Percentiles rank a stretch among this genome's conserved stretches.
These are phyloP conservation scores for Camponotus floridanus DNA, from an alignment of 1,140 invertebrate species.

Conservation along the genomic window DNA sequence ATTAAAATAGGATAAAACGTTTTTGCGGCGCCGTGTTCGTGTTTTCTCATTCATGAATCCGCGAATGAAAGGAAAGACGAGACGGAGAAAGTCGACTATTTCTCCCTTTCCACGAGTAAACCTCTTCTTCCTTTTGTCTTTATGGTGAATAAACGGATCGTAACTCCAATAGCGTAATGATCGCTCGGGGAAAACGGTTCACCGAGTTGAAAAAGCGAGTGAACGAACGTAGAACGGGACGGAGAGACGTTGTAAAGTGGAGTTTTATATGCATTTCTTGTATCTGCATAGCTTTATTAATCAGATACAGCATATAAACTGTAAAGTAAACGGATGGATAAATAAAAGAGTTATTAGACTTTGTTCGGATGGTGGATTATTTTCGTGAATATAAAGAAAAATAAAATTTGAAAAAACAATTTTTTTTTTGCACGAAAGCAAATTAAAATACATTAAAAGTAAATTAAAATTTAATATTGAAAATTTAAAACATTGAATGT, in stretches of 20 bases:
- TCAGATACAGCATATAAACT: slow-evolving; percentile 53
- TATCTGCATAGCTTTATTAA: slow-evolving; percentile 37
- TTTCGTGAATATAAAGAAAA: slow-evolving; percentile 1
- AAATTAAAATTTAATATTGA: slow-evolving; percentile 5
- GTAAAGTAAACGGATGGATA: slow-evolving; percentile 26
- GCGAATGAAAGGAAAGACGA: slow-evolving; percentile 9
- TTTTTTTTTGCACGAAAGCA: background rate
- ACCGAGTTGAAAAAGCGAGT: slow-evolving; percentile 49
- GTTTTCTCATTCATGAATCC: slow-evolving; percentile 34
- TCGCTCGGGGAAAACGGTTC: slow-evolving; percentile 52
- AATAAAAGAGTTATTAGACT: slow-evolving; percentile 23
- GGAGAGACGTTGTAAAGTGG: background rate
- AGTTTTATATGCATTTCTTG: slow-evolving; percentile 49
- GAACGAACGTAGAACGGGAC: background rate
- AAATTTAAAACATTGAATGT: background rate
- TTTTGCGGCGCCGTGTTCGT: slow-evolving; percentile 5
- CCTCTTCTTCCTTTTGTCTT: slow-evolving; percentile 41
- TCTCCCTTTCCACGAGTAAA: slow-evolving; percentile 7
- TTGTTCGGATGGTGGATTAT: background rate
- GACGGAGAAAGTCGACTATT: slow-evolving; percentile 26
- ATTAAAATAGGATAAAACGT: slow-evolving; percentile 3
- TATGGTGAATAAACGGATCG: slow-evolving; percentile 70
- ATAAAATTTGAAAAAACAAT: background rate
- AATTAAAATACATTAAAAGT: no score
- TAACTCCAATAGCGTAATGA: slow-evolving; percentile 71